Percentiles rank a stretch among this genome's conserved stretches.
phyloP scores from a whole-genome alignment of 2,797 vertebrate genomes.

The Picus viridis region DNA sequence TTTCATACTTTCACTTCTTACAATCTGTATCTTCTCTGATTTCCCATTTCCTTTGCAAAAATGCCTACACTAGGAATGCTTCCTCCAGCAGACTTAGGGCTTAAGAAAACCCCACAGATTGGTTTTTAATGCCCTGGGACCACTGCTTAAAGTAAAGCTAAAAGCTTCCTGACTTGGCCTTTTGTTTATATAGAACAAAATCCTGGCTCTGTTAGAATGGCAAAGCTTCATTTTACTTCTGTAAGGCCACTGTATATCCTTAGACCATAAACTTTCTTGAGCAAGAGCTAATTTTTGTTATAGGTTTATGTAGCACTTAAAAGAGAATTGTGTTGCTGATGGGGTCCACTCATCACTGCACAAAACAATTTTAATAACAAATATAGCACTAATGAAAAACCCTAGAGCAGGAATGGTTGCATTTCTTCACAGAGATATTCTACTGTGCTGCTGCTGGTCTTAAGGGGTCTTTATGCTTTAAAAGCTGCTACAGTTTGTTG shows the following conservation, averaged over 20 bases:
- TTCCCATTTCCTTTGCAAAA: conserved; percentile 4
- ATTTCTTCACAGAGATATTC: background rate
- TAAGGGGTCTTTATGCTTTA: background rate
- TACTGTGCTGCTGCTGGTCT: background rate
- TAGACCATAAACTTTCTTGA: conserved; percentile 22
- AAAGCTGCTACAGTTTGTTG: background rate
- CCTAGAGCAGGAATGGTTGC: background rate
- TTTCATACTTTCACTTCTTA: background rate
- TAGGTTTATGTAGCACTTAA: conserved; percentile 32
- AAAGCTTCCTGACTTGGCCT: conserved; percentile 21
- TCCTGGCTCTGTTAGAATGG: background rate
- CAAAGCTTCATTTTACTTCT: conserved; percentile 32
- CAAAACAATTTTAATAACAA: conserved; percentile 9
- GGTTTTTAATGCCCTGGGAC: background rate
- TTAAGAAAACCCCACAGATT: background rate
- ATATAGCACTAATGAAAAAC: conserved; percentile 18
- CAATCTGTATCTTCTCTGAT: background rate
- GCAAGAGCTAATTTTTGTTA: conserved; percentile 46
- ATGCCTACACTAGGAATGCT: background rate
- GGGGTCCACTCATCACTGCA: background rate
- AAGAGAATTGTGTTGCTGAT: conserved; percentile 20
- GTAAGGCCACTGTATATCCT: conserved; percentile 3
- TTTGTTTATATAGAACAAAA: conserved; percentile 21
- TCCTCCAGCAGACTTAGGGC: background rate
- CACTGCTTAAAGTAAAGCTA: conserved; percentile 6